A percentile compares a stretch with the other conserved stretches of the same genome.
Evolutionary conservation across 2,888 invertebrate species (phyloP).

Genomic region (Callimorpha dominula): DNA sequence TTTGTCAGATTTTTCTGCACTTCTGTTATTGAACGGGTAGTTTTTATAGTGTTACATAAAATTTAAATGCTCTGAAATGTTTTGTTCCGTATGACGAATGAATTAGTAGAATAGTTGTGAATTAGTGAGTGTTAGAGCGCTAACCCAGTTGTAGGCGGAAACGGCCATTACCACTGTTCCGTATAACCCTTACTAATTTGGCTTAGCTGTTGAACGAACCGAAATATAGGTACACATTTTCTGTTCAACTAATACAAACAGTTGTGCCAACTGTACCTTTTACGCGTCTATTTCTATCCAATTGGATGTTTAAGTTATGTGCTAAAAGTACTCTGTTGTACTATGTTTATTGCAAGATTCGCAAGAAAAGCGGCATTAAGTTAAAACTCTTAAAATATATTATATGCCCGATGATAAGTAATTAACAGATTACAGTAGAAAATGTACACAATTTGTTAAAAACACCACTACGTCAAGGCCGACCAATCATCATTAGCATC

Average conservation of each 20-base stretch:
- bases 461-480: too few species aligned
- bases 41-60: not conserved
- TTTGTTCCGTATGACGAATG: not conserved
- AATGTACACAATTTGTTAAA: too few species aligned
- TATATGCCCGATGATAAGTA: too few species aligned
- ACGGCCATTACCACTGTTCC: slow-evolving; percentile 28
- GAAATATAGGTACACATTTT: not conserved
- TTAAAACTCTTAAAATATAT: too few species aligned
- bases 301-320: not conserved
- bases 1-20: too few species aligned
- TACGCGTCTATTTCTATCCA: not conserved
- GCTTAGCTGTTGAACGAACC: slow-evolving; percentile 20
- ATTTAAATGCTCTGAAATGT: not conserved
- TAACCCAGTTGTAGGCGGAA: slow-evolving; percentile 30
- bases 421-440: too few species aligned
- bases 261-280: not conserved
- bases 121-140: slow-evolving; percentile 4
- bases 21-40: not conserved
- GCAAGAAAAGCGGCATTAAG: too few species aligned
- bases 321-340: not conserved
- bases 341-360: too few species aligned
- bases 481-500: too few species aligned
- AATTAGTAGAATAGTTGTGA: slow-evolving; percentile 12
- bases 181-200: slow-evolving; percentile 39
- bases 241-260: not conserved